Evolutionary conservation across 2,797 vertebrate species (phyloP).

Genomic region (Micromesistius poutassou): DNA sequence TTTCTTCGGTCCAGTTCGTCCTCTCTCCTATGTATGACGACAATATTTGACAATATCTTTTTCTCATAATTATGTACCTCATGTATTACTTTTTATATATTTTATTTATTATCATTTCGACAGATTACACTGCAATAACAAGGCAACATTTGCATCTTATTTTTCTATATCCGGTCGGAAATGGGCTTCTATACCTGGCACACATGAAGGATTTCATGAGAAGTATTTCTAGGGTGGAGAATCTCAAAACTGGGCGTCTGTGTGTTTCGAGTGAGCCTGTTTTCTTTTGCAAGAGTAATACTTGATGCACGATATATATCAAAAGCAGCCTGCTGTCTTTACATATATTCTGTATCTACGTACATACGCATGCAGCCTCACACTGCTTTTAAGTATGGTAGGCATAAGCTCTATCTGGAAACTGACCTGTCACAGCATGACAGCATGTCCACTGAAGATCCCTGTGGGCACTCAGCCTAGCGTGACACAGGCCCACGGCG

Average conservation of each 20-base stretch:
- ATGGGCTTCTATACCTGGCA: neutral
- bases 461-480: slow-evolving; percentile 49
- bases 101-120: no score
- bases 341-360: neutral
- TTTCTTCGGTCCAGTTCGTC: neutral
- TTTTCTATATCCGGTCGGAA: no score
- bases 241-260: neutral
- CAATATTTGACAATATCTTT: no score
- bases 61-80: no score
- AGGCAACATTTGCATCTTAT: no score
- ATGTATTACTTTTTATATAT: no score
- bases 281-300: no score
- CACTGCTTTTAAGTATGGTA: slow-evolving; percentile 33
- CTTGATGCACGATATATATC: neutral
- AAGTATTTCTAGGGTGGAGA: neutral
- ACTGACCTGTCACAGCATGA: slow-evolving; percentile 51
- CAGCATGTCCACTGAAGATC: slow-evolving; percentile 42
- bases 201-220: neutral
- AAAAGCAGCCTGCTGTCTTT: no score
- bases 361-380: slow-evolving; percentile 4
- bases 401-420: slow-evolving; percentile 40
- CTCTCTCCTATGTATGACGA: neutral
- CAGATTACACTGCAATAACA: no score
- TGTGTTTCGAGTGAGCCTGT: neutral
- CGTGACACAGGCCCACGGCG: slow-evolving; percentile 45